A percentile compares a stretch with the other conserved stretches of the same genome.
Evolutionary conservation across 2,888 invertebrate genomes (phyloP).

Genomic region (Aelia acuminata): DNA sequence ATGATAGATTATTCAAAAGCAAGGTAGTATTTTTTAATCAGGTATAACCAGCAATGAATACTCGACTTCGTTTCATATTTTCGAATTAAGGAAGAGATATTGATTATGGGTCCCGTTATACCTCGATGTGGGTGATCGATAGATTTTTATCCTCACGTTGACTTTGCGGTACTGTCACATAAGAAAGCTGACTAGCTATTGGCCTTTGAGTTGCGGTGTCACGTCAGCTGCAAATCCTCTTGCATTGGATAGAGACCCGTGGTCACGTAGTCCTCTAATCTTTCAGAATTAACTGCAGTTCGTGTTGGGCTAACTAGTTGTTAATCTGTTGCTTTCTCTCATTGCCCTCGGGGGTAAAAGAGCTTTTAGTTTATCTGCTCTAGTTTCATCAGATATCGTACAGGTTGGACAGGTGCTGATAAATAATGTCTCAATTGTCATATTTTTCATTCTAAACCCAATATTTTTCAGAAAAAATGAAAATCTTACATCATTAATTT

Average conservation of each 20-base stretch:
- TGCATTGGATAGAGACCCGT: conserved; percentile 20
- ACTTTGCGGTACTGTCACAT: not conserved
- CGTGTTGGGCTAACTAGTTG: conserved; percentile 44
- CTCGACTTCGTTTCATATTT: not conserved
- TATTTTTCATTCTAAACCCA: not conserved
- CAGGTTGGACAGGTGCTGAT: not conserved
- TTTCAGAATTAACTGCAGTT: conserved; percentile 42
- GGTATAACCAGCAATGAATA: not conserved
- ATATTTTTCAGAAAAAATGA: no score
- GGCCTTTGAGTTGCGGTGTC: not conserved
- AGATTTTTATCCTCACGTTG: conserved; percentile 6
- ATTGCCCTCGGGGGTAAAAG: not conserved
- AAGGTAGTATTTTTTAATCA: no score
- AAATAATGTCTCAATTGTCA: conserved; percentile 9
- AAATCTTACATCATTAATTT: no score
- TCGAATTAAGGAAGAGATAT: not conserved
- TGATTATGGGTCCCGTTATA: not conserved
- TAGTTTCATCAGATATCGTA: conserved; percentile 16
- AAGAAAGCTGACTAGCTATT: not conserved
- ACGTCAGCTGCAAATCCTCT: conserved; percentile 22
- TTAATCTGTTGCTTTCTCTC: conserved; percentile 51
- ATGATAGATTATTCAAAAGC: no score
- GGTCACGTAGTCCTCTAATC: conserved; percentile 33
- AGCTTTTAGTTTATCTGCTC: conserved; percentile 12
- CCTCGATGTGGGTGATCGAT: not conserved